A percentile compares a stretch with the other conserved stretches of the same genome.
phyloP scores from a whole-genome alignment of 2,797 vertebrate genomes.

The Silurus lanzhouensis region DNA sequence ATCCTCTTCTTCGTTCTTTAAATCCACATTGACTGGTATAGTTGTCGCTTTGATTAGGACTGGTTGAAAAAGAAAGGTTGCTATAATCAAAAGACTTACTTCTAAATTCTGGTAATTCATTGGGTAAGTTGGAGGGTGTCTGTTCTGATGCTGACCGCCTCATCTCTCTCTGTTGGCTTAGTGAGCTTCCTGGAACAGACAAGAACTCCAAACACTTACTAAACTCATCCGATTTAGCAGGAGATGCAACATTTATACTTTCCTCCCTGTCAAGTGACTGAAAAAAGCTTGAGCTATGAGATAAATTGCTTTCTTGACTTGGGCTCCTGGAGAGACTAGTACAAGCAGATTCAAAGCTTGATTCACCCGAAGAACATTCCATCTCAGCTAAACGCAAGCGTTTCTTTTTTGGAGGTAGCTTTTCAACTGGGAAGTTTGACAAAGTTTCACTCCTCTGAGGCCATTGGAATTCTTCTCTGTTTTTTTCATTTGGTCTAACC shows the following conservation, averaged over 20 bases:
- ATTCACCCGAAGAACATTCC: conserved; percentile 97
- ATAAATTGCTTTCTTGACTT: conserved; percentile 98
- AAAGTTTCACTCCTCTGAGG: conserved; percentile 98
- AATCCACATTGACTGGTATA: conserved; percentile 67
- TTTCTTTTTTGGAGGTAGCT: conserved; percentile 98
- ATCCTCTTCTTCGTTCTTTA: conserved; percentile 88
- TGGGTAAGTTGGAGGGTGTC: conserved; percentile 88
- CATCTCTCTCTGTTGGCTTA: conserved; percentile 97
- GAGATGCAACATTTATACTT: conserved; percentile 77
- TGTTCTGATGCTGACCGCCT: conserved; percentile 96
- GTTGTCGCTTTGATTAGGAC: conserved; percentile 74
- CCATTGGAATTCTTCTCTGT: conserved; percentile 96
- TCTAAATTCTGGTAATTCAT: conserved; percentile 89
- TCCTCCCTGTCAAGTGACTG: conserved; percentile 95
- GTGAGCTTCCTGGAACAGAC: conserved; percentile 90
- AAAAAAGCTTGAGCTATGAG: conserved; percentile 94
- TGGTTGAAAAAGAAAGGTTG: conserved; percentile 83
- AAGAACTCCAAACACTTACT: conserved; percentile 91
- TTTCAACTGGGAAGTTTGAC: conserved; percentile 96
- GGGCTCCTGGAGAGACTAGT: conserved; percentile 96
- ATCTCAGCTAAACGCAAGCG: conserved; percentile 93
- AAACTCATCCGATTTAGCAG: conserved; percentile 86
- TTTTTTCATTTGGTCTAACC: conserved; percentile 88
- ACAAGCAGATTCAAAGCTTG: conserved; percentile 97
- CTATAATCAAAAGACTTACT: conserved; percentile 99